Conservation (phyloP, 64 coral and sea anemone species). For the Anthopleura sola region DNA sequence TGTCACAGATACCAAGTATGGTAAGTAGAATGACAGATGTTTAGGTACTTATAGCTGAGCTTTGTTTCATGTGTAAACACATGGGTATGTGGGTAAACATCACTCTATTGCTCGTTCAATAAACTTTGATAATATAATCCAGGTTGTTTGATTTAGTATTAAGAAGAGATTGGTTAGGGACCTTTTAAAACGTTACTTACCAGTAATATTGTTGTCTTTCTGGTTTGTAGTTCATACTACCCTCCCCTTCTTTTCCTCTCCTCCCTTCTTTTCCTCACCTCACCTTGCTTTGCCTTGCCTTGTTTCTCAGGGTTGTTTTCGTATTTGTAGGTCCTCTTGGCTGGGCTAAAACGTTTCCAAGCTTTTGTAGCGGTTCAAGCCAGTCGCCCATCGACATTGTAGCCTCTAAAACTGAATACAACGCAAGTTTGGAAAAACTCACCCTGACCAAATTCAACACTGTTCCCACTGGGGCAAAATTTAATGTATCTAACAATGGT, state of each 20-base stretch:
- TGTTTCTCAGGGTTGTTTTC: background rate
- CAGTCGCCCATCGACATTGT: conserved; percentile 52
- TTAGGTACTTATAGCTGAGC: background rate
- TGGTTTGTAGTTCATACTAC: too few relatives aligned
- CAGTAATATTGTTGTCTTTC: too few relatives aligned
- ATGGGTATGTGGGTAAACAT: too few relatives aligned
- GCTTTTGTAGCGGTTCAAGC: conserved; percentile 4
- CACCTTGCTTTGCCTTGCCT: background rate
- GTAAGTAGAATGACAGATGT: background rate
- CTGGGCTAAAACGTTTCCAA: background rate
- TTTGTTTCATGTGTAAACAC: background rate
- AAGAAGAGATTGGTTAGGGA: too few relatives aligned
- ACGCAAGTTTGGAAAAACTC: background rate
- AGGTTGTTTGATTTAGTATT: too few relatives aligned
- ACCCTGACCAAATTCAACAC: conserved; percentile 18
- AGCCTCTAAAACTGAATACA: background rate
- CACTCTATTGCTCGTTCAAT: too few relatives aligned
- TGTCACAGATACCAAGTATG: background rate
- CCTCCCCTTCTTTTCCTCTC: background rate
- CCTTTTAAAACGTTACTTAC: too few relatives aligned
- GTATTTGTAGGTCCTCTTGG: conserved; percentile 9
- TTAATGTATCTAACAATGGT: background rate
- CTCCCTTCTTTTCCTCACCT: background rate
- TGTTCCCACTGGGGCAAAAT: conserved; percentile 1
- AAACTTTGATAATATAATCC: too few relatives aligned